Conservation (phyloP, 2,888 invertebrate genomes). For the Isoperla grammatica region DNA sequence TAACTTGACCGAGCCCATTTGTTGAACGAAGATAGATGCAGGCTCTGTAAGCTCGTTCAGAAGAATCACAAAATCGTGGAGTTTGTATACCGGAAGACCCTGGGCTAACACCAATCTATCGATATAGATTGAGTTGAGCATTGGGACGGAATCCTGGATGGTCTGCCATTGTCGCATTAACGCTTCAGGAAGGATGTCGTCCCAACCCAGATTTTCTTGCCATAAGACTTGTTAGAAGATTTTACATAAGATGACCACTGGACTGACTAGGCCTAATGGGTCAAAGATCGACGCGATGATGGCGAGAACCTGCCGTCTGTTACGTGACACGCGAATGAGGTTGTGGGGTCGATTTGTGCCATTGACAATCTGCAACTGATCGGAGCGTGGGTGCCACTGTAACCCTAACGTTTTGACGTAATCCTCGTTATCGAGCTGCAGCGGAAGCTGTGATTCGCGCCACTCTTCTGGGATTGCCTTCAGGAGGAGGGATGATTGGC, state of each 20-base stretch:
- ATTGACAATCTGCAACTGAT: neutral
- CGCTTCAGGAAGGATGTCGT: conserved; percentile 28
- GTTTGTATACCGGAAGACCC: conserved; percentile 24
- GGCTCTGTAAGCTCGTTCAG: conserved; percentile 32
- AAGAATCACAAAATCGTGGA: conserved; percentile 35
- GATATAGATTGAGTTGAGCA: neutral
- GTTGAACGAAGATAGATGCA: conserved; percentile 26
- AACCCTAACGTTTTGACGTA: neutral
- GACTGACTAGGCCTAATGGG: conserved; percentile 32
- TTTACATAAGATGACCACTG: conserved; percentile 31
- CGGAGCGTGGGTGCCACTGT: neutral
- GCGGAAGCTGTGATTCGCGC: too few relatives aligned
- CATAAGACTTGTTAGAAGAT: conserved; percentile 33
- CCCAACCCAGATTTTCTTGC: conserved; percentile 33
- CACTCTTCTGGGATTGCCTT: too few relatives aligned
- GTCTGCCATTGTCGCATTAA: neutral
- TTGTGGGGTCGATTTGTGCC: too few relatives aligned
- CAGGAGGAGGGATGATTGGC: too few relatives aligned
- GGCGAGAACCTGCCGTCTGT: too few relatives aligned
- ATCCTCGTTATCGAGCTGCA: too few relatives aligned
- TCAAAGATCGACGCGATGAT: conserved; percentile 27
- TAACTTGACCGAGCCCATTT: neutral
- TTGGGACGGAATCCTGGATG: neutral
- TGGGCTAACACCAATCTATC: neutral
- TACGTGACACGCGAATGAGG: too few relatives aligned